These are phyloP conservation scores for Bubalus kerabau DNA, from an alignment of 2,113 vertebrate species.

Conservation along the genomic window DNA sequence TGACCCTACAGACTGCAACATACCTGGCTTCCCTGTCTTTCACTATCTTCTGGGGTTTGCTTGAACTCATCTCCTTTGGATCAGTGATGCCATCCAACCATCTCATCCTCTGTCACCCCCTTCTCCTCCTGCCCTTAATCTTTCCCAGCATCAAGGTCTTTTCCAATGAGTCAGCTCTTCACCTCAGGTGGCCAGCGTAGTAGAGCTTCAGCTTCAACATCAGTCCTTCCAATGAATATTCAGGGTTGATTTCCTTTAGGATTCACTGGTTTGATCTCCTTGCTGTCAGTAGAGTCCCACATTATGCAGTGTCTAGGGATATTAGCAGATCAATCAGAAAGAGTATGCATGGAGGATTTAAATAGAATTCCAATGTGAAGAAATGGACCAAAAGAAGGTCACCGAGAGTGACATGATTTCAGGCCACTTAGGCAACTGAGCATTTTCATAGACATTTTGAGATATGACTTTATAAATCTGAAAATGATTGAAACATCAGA, in stretches of 20 bases:
- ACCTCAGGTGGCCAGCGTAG: background rate
- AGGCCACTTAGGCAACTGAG: background rate
- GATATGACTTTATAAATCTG: background rate
- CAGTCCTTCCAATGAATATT: background rate
- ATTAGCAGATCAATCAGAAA: background rate
- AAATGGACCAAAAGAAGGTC: background rate
- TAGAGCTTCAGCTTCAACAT: background rate
- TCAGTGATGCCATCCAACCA: background rate
- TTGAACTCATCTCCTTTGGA: background rate
- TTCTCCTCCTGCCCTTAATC: background rate
- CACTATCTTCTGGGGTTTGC: background rate
- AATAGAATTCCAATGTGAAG: background rate
- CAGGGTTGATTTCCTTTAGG: background rate
- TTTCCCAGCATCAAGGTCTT: background rate
- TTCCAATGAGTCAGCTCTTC: background rate
- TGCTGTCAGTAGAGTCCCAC: background rate
- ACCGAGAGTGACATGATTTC: background rate
- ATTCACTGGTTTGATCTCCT: background rate
- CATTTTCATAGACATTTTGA: background rate
- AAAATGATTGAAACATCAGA: background rate
- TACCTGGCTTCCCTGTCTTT: background rate
- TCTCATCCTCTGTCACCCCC: background rate
- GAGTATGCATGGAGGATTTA: background rate
- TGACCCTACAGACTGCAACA: background rate
- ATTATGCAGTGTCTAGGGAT: background rate